Conservation (phyloP, 2,888 invertebrate species). For the Cheilosia pagana region DNA sequence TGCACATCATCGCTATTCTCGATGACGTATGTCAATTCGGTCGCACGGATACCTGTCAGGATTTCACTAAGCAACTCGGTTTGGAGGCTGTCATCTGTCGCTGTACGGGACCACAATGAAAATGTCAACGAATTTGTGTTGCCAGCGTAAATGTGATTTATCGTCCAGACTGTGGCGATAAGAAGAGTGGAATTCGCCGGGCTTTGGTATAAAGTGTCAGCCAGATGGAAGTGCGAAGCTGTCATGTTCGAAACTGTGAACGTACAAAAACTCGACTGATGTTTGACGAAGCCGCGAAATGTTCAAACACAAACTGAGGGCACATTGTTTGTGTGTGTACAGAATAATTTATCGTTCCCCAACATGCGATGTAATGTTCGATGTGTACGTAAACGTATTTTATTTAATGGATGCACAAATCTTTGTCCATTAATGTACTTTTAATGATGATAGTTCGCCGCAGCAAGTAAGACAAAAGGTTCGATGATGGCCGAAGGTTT, state of each 20-base stretch:
- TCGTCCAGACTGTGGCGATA: slow-evolving; percentile 80
- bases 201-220: slow-evolving; percentile 21
- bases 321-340: not conserved
- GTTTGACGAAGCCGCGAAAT: slow-evolving; percentile 25
- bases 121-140: slow-evolving; percentile 65
- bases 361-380: slow-evolving; percentile 48
- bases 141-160: slow-evolving; percentile 78
- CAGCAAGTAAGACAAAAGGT: slow-evolving; percentile 7
- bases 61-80: slow-evolving; percentile 54
- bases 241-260: slow-evolving; percentile 47
- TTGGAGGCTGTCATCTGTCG: slow-evolving; percentile 38
- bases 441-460: slow-evolving; percentile 26
- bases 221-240: slow-evolving; percentile 38
- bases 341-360: slow-evolving; percentile 38
- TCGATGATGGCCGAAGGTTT: not conserved
- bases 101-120: slow-evolving; percentile 59
- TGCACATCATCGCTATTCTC: slow-evolving; percentile 13
- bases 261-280: slow-evolving; percentile 19
- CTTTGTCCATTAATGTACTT: slow-evolving; percentile 23
- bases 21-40: slow-evolving; percentile 44
- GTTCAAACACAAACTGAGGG: not conserved
- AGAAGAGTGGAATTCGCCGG: slow-evolving; percentile 78
- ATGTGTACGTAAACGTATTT: slow-evolving; percentile 14
- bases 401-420: slow-evolving; percentile 38
- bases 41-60: slow-evolving; percentile 32